Percentiles rank a stretch among this genome's conserved stretches.
phyloP scores from a whole-genome alignment of 2,113 vertebrate species.

The Heterocephalus glaber region DNA sequence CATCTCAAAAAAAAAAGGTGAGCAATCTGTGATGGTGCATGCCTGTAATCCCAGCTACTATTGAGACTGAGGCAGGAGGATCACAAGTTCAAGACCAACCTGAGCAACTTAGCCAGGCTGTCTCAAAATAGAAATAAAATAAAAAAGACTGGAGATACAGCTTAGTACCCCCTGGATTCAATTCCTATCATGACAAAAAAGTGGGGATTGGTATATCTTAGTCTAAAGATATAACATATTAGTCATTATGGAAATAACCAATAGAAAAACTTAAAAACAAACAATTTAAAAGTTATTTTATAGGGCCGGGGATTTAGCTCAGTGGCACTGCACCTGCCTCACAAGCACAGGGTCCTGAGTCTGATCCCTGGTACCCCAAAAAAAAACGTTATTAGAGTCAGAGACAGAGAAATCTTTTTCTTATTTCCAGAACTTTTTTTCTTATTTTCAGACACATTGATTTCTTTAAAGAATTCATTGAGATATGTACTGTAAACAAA shows the following conservation, averaged over 20 bases:
- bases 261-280: conserved; percentile 27
- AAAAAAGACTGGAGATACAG: not conserved
- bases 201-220: not conserved
- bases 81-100: not conserved
- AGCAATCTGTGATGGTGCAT: not conserved
- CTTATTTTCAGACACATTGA: not conserved
- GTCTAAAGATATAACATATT: not conserved
- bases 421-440: not conserved
- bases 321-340: too few species aligned
- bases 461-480: conserved; percentile 20
- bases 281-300: not conserved
- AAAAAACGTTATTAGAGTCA: not conserved
- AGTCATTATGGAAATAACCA: conserved; percentile 39
- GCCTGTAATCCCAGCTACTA: not conserved
- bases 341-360: too few species aligned
- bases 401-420: not conserved
- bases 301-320: not conserved
- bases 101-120: not conserved
- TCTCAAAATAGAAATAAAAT: not conserved
- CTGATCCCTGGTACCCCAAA: too few species aligned
- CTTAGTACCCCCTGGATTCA: not conserved
- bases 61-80: not conserved
- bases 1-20: not conserved
- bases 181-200: not conserved
- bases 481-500: not conserved